phyloP scores from a whole-genome alignment of 2,113 vertebrate genomes.

The Oplegnathus fasciatus region DNA sequence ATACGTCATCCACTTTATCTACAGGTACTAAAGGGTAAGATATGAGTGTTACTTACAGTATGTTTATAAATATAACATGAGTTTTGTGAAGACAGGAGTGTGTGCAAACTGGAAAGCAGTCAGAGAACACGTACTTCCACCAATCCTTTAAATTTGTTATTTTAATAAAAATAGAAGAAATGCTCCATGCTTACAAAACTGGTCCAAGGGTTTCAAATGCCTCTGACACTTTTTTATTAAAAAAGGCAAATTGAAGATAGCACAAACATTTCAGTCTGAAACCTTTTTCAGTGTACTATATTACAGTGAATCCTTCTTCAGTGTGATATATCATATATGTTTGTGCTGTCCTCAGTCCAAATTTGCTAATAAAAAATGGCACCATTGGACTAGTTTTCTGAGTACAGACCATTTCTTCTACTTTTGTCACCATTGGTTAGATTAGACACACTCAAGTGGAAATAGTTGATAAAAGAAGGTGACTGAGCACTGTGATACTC shows the following conservation, averaged over 20 bases:
- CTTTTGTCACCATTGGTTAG: too few relatives aligned
- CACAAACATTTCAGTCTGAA: background rate
- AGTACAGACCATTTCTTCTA: background rate
- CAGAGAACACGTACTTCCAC: background rate
- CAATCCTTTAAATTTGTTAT: background rate
- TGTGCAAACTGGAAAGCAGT: background rate
- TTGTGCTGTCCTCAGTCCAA: background rate
- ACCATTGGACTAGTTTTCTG: background rate
- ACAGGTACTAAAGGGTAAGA: background rate
- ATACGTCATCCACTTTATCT: conserved; percentile 14
- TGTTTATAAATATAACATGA: conserved; percentile 1
- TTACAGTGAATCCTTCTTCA: background rate
- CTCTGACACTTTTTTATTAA: background rate
- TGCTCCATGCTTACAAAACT: background rate
- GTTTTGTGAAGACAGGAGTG: background rate
- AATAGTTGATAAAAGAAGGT: too few relatives aligned
- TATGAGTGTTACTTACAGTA: background rate
- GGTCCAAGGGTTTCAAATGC: background rate
- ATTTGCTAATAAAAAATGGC: too few relatives aligned
- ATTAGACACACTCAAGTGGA: too few relatives aligned
- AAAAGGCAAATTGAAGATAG: background rate
- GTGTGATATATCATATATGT: background rate
- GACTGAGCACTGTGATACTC: background rate
- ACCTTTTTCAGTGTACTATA: background rate
- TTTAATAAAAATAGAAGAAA: background rate